These are phyloP conservation scores for Gryon sp. DNA, from an alignment of 1,140 invertebrate species.

Conservation along the genomic window DNA sequence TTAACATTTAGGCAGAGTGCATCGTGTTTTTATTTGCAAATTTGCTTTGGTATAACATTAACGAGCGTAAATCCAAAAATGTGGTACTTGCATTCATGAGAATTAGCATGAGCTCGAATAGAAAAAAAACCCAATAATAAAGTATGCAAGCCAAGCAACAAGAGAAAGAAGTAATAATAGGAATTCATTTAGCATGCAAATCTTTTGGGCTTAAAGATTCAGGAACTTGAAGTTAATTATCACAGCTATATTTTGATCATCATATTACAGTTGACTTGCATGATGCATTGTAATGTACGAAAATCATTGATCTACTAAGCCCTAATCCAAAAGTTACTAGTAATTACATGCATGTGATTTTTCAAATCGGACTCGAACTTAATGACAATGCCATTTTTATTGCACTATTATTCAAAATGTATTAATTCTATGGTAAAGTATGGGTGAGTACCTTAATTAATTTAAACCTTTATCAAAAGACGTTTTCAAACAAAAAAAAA, in stretches of 20 bases:
- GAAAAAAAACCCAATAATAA: conserved; percentile 37
- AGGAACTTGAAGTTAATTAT: conserved; percentile 46
- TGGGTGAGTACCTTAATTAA: conserved; percentile 30
- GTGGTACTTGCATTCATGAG: conserved; percentile 50
- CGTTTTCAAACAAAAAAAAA: not conserved
- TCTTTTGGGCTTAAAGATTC: conserved; percentile 46
- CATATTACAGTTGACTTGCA: conserved; percentile 45
- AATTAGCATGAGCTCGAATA: conserved; percentile 46
- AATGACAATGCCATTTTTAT: conserved; percentile 1
- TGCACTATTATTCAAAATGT: conserved; percentile 7
- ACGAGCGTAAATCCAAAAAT: conserved; percentile 37
- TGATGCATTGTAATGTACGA: conserved; percentile 57
- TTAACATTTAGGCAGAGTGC: conserved; percentile 55
- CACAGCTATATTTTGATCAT: conserved; percentile 47
- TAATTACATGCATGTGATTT: conserved; percentile 43
- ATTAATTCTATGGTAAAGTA: conserved; percentile 2
- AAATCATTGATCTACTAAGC: conserved; percentile 37
- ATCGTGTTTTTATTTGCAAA: conserved; percentile 53
- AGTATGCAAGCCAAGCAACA: conserved; percentile 31
- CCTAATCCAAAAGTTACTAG: conserved; percentile 14
- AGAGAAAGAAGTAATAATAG: conserved; percentile 52
- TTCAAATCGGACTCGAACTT: conserved; percentile 19
- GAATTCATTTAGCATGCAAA: conserved; percentile 59
- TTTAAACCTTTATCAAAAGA: too few relatives aligned
- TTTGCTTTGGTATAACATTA: conserved; percentile 60